Evolutionary conservation across 2,113 vertebrate species (phyloP), one percentile per base, ranked within the genome.

Genomic region (Pipa parva): DNA sequence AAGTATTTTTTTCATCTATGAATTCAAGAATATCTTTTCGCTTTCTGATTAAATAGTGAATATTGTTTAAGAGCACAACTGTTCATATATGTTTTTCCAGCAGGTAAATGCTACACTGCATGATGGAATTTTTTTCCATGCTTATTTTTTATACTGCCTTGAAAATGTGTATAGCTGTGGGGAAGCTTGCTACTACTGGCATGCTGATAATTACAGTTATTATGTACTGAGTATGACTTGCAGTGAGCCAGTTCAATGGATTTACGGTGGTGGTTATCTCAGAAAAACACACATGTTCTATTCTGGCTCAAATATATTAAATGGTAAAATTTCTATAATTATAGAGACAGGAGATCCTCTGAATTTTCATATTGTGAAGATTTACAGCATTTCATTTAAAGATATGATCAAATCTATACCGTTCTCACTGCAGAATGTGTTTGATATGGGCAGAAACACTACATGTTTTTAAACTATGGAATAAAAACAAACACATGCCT

Each of bases 171-270:
- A 12, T 13, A 39, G 33, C 56, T 51, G 33, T 37, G 50, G 48
- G 33, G 61, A 20, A 54, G 48, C 25, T 52, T 61, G 18, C 49
- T 42, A 29, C 22, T 68, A 37, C 46, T 28, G 31, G 48, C 29
- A 27, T 59, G 25, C 46, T 42, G 31, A 39, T 69, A 45, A 46
- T 70, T 61, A 61, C 60, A 70, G 58, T 69, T 45, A 54, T 70
- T 70, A 70, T 69, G 24, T 37, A 18, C 48, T 26, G 21, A 52
- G 21, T 29, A 69, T 58, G 45, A 45, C 46, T 29, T 22, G 7
- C 65, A 60, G 59, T 60, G 48, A 52, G 58, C 58, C 58, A 70
- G 57, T 61, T 61, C 48, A 70, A 70, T 70, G 33, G 48, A 70
- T 61, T 70, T 70, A 54, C 26, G 28, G 56, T 45, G 18, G 58